These are phyloP conservation scores for Kradibia gibbosae DNA, from an alignment of 1,140 invertebrate genomes.

Conservation along the genomic window DNA sequence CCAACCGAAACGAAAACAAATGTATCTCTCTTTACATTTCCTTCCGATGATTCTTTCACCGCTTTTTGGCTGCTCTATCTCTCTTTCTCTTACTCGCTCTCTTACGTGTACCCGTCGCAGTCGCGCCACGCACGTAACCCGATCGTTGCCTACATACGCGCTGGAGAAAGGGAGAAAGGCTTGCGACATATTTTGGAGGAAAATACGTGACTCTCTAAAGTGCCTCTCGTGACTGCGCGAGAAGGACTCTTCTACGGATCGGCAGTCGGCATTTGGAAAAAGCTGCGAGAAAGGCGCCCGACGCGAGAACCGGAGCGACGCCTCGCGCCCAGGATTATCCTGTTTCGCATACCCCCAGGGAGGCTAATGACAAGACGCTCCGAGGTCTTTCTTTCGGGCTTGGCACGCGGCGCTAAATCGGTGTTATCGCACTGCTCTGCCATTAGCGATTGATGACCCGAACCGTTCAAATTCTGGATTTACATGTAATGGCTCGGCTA, in stretches of 20 bases:
- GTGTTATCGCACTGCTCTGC: background rate
- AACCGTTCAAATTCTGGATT: too few relatives aligned
- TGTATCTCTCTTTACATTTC: background rate
- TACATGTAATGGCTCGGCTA: too few relatives aligned
- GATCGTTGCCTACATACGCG: constrained; percentile 44
- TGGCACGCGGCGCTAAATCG: background rate
- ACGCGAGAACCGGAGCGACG: background rate
- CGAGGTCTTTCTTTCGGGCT: background rate
- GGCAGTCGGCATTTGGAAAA: constrained; percentile 7
- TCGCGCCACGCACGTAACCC: constrained; percentile 49
- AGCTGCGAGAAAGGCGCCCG: background rate
- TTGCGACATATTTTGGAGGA: constrained; percentile 35
- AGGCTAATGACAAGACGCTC: background rate
- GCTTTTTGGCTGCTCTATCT: constrained; percentile 44
- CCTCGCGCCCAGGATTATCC: constrained; percentile 2
- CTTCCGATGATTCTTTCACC: background rate
- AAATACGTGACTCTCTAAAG: constrained; percentile 48
- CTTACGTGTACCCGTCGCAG: background rate
- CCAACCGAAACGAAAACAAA: background rate
- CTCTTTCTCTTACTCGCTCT: background rate
- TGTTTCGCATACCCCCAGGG: background rate
- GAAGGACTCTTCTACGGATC: background rate
- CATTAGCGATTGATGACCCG: background rate
- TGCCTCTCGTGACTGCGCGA: constrained; percentile 17
- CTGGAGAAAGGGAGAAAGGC: constrained; percentile 45